Evolutionary conservation across 2,113 vertebrate genomes (phyloP).

Genomic region (Conger conger): DNA sequence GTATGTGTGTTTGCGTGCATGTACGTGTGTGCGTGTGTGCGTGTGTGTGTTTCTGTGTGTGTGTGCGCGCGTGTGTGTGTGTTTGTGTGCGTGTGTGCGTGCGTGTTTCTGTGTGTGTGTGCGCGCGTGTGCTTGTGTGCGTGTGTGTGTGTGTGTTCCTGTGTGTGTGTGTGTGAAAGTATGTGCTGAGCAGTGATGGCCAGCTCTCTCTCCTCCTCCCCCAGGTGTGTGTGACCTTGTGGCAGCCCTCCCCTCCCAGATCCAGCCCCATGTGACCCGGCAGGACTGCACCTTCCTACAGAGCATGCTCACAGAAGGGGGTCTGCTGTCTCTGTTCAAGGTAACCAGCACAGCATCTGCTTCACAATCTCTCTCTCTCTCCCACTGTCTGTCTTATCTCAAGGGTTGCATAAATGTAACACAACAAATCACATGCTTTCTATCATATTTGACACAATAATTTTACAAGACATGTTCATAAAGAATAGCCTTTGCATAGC

Average conservation of each 20-base stretch:
- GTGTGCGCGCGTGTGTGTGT: too few species aligned
- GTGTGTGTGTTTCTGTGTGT: not conserved
- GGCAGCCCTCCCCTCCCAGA: not conserved
- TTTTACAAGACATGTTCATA: too few species aligned
- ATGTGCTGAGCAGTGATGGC: not conserved
- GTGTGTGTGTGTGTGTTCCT: too few species aligned
- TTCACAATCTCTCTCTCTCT: not conserved
- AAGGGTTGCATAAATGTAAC: too few species aligned
- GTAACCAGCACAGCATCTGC: not conserved
- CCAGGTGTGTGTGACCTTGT: not conserved
- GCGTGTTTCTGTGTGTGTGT: not conserved
- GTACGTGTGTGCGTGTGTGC: not conserved
- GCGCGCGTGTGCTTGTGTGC: not conserved
- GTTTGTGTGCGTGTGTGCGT: too few species aligned
- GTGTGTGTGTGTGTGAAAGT: not conserved
- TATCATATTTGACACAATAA: too few species aligned
- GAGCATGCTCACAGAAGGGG: not conserved
- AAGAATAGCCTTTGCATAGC: too few species aligned
- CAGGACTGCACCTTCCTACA: not conserved
- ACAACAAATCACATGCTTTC: too few species aligned
- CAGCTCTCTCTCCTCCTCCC: not conserved
- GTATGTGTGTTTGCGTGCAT: not conserved
- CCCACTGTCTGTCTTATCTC: too few species aligned
- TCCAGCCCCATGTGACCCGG: not conserved
- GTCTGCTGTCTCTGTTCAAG: not conserved